Percentiles rank a stretch among this genome's conserved stretches.
Evolutionary conservation across 2,797 vertebrate genomes (phyloP).

Genomic region (Falco novaeseelandiae): DNA sequence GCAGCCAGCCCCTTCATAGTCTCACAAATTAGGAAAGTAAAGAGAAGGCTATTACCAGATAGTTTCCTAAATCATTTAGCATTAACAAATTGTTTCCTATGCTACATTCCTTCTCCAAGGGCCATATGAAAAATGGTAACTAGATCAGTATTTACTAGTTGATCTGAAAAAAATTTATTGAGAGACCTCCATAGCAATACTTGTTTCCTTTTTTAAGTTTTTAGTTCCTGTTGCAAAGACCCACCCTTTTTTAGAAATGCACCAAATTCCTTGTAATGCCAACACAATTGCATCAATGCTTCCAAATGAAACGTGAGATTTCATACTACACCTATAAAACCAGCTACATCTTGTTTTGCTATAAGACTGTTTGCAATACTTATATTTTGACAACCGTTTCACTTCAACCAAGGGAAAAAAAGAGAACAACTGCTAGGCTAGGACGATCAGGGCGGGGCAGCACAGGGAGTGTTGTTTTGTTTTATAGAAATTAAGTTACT

Average conservation of each 20-base stretch:
- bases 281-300: neutral
- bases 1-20: neutral
- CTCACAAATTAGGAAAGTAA: neutral
- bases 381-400: neutral
- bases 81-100: neutral
- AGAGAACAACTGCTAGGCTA: neutral
- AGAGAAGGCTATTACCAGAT: neutral
- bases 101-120: neutral
- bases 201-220: neutral
- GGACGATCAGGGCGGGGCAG: fast-evolving
- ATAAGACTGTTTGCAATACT: neutral
- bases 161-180: neutral
- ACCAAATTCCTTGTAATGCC: neutral
- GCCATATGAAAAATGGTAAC: neutral
- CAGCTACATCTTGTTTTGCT: neutral
- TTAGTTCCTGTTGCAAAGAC: neutral
- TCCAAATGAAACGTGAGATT: neutral
- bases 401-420: no score
- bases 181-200: neutral
- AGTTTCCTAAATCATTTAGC: neutral
- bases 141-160: neutral
- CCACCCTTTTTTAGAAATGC: neutral
- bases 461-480: neutral
- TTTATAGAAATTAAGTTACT: neutral
- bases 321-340: neutral